Evolutionary conservation across 2,113 vertebrate species (phyloP), one percentile per base, ranked within the genome.

Genomic region (Ceyx melanurus): DNA sequence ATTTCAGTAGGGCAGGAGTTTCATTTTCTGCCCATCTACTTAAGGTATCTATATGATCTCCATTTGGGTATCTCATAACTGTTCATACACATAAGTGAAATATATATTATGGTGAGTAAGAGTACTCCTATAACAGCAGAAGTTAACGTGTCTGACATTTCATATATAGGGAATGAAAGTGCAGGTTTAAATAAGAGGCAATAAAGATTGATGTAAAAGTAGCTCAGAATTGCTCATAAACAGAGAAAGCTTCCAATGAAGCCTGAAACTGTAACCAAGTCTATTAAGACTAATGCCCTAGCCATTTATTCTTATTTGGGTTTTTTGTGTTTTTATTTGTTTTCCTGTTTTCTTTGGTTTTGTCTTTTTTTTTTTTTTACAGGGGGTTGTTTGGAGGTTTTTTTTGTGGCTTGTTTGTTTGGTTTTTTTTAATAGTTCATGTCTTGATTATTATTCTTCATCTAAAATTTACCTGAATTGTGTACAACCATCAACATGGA

Each of bases 391-490:
- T 37, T 37, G 37, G 37, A 37, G 9, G 35, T 11, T 37, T 37
- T 11, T 37, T 37, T 37, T 37, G 37, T 37, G 37, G 37, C 37
- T 37, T 37, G 37, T 11, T 74, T 53, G 7, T 60, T 31, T 28
- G 9, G 17, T 51, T 56, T 70, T 37, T 40, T 72, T 56, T 79
- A 37, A 37, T 58, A 76, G 31, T 45, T 66, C 11, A 61, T 71
- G 15, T 7, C 48, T 93, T 85, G 22, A 37, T 73, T 68, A 57
- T 82, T 68, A 68, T 54, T 65, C 81, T 56, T 70, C n/a, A 84
- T 48, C 77, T 90, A 68, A 92, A 90, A 91, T 64, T 73, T 43
- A 92, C 45, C 74, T 62, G n/a, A 82, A 92, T 61, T 42, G 4
- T 66, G 66, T 62, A 61, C 46, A 18, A 76, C 5, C n/a, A 85